These are phyloP conservation scores for Acanthosepion lycidas DNA, from an alignment of 2,888 invertebrate genomes.

Conservation along the genomic window DNA sequence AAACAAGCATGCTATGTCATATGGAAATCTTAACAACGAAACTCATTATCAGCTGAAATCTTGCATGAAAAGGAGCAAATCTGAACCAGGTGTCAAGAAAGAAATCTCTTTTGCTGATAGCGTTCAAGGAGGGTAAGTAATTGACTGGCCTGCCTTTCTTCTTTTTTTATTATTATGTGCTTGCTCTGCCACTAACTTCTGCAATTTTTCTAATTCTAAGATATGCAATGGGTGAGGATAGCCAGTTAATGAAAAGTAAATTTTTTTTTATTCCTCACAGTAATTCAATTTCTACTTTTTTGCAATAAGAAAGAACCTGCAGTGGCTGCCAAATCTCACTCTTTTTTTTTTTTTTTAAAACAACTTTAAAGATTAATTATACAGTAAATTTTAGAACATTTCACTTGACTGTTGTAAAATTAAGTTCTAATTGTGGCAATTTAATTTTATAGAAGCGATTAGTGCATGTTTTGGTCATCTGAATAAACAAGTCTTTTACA, in stretches of 20 bases:
- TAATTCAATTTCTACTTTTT: not conserved
- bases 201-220: not conserved
- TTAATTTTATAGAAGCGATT: too few relatives aligned
- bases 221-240: not conserved
- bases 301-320: not conserved
- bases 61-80: constrained; percentile 69
- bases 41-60: constrained; percentile 60
- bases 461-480: too few relatives aligned
- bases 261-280: not conserved
- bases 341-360: too few relatives aligned
- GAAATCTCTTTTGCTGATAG: constrained; percentile 72
- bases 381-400: too few relatives aligned
- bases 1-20: constrained; percentile 49
- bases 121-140: constrained; percentile 68
- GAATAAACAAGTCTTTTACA: too few relatives aligned
- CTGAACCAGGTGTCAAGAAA: constrained; percentile 62
- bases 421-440: too few relatives aligned
- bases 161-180: not conserved
- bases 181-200: constrained; percentile 14
- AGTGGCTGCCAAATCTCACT: too few relatives aligned
- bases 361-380: too few relatives aligned
- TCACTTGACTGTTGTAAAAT: too few relatives aligned
- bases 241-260: not conserved
- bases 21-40: constrained; percentile 48
- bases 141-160: not conserved